These are phyloP conservation scores for Coturnix japonica DNA, from an alignment of 2,113 vertebrate species.

Conservation along the genomic window DNA sequence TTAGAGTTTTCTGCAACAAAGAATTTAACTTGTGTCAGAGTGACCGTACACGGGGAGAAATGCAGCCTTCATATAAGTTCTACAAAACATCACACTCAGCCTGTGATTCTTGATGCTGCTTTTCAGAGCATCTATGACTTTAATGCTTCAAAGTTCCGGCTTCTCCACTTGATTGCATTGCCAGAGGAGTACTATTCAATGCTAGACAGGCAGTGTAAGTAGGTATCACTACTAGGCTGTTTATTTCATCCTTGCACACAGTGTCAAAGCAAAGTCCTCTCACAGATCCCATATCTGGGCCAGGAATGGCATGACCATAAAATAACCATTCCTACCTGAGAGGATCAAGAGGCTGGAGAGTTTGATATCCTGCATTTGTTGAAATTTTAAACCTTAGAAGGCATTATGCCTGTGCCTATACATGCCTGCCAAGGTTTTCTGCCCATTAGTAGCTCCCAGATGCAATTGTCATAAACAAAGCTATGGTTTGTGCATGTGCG, in stretches of 20 bases:
- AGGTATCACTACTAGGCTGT: neutral
- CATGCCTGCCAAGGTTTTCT: neutral
- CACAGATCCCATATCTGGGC: neutral
- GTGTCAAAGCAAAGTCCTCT: neutral
- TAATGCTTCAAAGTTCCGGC: neutral
- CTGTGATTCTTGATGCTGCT: neutral
- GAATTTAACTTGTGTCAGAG: slow-evolving; percentile 10
- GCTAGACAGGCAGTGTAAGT: neutral
- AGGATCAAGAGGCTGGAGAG: neutral
- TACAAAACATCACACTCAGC: neutral
- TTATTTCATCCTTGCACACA: neutral
- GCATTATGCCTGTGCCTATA: neutral
- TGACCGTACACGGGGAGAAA: neutral
- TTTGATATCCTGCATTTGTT: neutral
- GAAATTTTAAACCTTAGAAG: neutral
- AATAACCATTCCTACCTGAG: neutral
- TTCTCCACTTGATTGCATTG: neutral
- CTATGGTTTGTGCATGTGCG: neutral
- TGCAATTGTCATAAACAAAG: neutral
- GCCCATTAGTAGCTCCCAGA: neutral
- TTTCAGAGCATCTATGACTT: neutral
- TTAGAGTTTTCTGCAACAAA: slow-evolving; percentile 34
- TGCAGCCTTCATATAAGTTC: neutral
- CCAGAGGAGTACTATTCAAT: neutral
- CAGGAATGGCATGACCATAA: neutral